Evolutionary conservation across 2,797 vertebrate genomes (phyloP).

Genomic region (Xenops minutus): DNA sequence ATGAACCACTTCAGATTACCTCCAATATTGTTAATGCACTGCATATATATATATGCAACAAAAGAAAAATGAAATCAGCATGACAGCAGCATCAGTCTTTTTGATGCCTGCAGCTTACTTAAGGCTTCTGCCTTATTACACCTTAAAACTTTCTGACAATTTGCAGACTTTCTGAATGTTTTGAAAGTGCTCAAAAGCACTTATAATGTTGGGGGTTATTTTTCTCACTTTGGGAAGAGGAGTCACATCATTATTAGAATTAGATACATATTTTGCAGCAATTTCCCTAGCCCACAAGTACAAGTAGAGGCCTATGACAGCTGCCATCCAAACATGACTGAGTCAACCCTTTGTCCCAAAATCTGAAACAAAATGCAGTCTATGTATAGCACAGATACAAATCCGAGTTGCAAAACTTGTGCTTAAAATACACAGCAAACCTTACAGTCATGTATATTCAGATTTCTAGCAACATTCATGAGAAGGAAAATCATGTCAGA

Average conservation of each 20-base stretch:
- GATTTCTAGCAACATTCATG: background rate
- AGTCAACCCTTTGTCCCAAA: background rate
- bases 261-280: background rate
- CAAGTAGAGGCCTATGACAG: background rate
- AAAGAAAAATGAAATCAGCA: slow-evolving; percentile 29
- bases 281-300: background rate
- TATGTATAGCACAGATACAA: background rate
- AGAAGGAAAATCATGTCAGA: background rate
- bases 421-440: background rate
- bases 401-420: background rate
- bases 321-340: background rate
- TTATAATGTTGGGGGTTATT: background rate
- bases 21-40: slow-evolving; percentile 15
- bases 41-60: background rate
- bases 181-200: background rate
- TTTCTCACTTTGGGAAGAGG: background rate
- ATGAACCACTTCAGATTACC: slow-evolving; percentile 32
- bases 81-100: slow-evolving; percentile 5
- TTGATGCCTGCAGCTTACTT: slow-evolving; percentile 23
- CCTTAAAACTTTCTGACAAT: slow-evolving; percentile 26
- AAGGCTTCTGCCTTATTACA: background rate
- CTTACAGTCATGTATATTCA: background rate
- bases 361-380: background rate
- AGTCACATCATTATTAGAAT: background rate
- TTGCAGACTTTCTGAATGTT: background rate